Evolutionary conservation across 2,888 invertebrate species (phyloP), one percentile per base, ranked within the genome.

Genomic region (Dicranocentrus wangi): DNA sequence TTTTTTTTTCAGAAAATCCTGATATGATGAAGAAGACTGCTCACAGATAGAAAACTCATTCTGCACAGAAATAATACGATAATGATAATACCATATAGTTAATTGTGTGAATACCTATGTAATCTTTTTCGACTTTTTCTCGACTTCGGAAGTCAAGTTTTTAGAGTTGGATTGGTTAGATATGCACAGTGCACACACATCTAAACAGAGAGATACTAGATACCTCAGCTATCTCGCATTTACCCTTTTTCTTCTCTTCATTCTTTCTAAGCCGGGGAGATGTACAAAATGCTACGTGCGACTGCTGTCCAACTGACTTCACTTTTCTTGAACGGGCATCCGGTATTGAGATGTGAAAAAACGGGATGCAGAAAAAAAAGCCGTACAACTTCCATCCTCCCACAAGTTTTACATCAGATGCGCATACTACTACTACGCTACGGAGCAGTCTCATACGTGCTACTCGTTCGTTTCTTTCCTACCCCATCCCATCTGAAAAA

Each of bases 281-380:
- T 55, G 55, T 27, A 60, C 55, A 58, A 19, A 55, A 61, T 19
- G 23, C n/a, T 75, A 75, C 75, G 75, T 76, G 68, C 77, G 69
- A 53, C 77, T 77, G 77, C 69, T 77, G 77, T 77, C 77, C 77
- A 77, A 77, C 77, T 77, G 77, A 60, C 76, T 76, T 75, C 75
- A 68, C 76, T 76, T 76, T 73, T 76, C 61, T 77, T 28, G 47
- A 69, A 70, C 27, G 77, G 61, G 77, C 77, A 77, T 77, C 77
- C 77, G 77, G 77, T 77, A 70, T 53, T 63, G 68, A 68, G 77
- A 77, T 77, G 77, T 70, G 77, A 61, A 77, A 42, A 61, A 76
- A 76, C 68, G 76, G 76, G 76, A 76, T 76, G 76, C 68, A 60
- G 68, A 27, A 51, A 76, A 72, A 71, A 75, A 76, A 68, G 76